Evolutionary conservation across 2,113 vertebrate species (phyloP), one percentile per base, ranked within the genome.

Genomic region (Colistium nudipinnis): DNA sequence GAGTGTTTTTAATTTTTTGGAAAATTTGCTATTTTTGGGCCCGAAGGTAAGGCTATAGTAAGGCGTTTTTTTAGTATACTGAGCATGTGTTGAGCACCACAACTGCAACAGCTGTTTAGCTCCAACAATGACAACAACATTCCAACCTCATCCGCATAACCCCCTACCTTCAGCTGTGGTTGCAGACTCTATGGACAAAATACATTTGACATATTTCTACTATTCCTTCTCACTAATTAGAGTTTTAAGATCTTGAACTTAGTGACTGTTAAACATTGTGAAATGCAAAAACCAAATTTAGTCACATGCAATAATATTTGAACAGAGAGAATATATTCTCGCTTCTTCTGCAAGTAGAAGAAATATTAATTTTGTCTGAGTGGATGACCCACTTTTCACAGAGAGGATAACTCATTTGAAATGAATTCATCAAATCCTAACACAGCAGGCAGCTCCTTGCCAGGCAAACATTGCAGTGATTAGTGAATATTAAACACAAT

Each of bases 121-220:
- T 38, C 63, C n/a, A 54, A 19, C 12, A 48, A 27, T 7, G 38
- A 66, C 54, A 27, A 36, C 20, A 41, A 51, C 20, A 20, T 44
- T 52, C 20, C 45, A n/a, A n/a, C 38, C 22, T 62, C 45, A 43
- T 54, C 43, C 36, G 9, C 33, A 30, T 11, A 39, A n/a, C n/a
- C n/a, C 11, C 16, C 11, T 77, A 86, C 85, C 84, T 87, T 86
- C 81, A 25, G 81, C 86, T 62, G 54, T 56, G 67, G 70, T 74
- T 11, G 48, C 56, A 70, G 53, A 6, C 53, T 79, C 86, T 79
- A n/a, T 19, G n/a, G n/a, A n/a, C n/a, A n/a, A n/a, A n/a, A n/a
- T n/a, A n/a, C n/a, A n/a, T n/a, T n/a, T n/a, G n/a, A n/a, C n/a
- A n/a, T n/a, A n/a, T n/a, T 24, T 45, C 6, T 19, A 28, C 62